These are phyloP conservation scores for Microplitis demolitor DNA, from an alignment of 1,140 invertebrate species.

Conservation along the genomic window DNA sequence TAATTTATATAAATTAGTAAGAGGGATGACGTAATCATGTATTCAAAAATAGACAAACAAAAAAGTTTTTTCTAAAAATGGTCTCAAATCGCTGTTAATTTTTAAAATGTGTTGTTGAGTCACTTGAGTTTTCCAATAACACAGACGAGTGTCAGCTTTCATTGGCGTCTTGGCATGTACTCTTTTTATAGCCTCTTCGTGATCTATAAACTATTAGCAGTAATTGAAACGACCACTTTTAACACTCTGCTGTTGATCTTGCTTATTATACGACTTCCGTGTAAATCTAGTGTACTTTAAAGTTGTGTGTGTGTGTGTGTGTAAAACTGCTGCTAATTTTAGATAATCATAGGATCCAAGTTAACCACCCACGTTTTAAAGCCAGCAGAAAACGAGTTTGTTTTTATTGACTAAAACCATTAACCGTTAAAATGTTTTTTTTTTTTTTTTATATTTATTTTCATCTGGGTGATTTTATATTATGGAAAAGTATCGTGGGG, in stretches of 20 bases:
- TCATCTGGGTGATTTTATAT: background rate
- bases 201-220: slow-evolving; percentile 24
- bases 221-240: slow-evolving; percentile 28
- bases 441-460: background rate
- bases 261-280: slow-evolving; percentile 20
- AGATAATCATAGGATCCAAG: slow-evolving; percentile 20
- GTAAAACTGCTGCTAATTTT: slow-evolving; percentile 25
- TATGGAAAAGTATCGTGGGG: slow-evolving; percentile 10
- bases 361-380: slow-evolving; percentile 10
- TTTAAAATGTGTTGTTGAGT: background rate
- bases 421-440: background rate
- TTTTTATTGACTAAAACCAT: background rate
- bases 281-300: too few relatives aligned
- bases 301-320: background rate
- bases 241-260: slow-evolving; percentile 6
- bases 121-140: background rate
- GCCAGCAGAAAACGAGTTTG: background rate
- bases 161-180: background rate
- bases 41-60: too few relatives aligned
- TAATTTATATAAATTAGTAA: too few relatives aligned
- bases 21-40: too few relatives aligned
- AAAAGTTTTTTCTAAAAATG: too few relatives aligned
- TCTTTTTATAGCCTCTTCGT: slow-evolving; percentile 20
- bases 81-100: too few relatives aligned
- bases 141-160: background rate